Evolutionary conservation across 2,888 invertebrate species (phyloP).

Genomic region (Euplagia quadripunctaria): DNA sequence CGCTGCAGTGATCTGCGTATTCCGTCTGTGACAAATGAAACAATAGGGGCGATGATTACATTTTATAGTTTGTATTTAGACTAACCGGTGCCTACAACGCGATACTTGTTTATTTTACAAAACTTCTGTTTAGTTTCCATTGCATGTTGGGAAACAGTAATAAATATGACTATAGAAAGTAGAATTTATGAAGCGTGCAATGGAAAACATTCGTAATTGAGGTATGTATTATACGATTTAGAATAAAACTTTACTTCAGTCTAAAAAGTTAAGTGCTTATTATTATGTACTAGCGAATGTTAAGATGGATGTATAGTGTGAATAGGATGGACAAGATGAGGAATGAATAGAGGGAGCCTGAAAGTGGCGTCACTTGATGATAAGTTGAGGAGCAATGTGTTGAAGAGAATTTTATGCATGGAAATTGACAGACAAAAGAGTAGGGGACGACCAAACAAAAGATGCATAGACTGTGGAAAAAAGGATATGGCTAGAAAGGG

Average conservation of each 20-base stretch:
- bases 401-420: too few relatives aligned
- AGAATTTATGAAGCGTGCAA: slow-evolving; percentile 9
- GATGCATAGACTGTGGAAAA: too few relatives aligned
- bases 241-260: not conserved
- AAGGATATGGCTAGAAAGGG: too few relatives aligned
- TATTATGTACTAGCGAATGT: not conserved
- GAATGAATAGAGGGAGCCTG: too few relatives aligned
- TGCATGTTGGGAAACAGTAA: slow-evolving; percentile 1
- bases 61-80: slow-evolving; percentile 2
- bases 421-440: too few relatives aligned
- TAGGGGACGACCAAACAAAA: too few relatives aligned
- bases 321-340: too few relatives aligned
- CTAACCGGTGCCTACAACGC: not conserved
- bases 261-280: not conserved
- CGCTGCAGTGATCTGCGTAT: slow-evolving; percentile 55
- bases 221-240: not conserved
- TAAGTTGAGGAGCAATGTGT: too few relatives aligned
- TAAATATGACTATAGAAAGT: slow-evolving; percentile 5
- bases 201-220: not conserved
- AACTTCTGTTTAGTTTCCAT: slow-evolving; percentile 4
- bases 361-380: too few relatives aligned
- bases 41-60: slow-evolving; percentile 40
- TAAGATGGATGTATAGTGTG: too few relatives aligned
- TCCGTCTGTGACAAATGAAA: slow-evolving; percentile 57
- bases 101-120: slow-evolving; percentile 1